Evolutionary conservation across 2,797 vertebrate species (phyloP).

Genomic region (Enteromius unitaeniatus): DNA sequence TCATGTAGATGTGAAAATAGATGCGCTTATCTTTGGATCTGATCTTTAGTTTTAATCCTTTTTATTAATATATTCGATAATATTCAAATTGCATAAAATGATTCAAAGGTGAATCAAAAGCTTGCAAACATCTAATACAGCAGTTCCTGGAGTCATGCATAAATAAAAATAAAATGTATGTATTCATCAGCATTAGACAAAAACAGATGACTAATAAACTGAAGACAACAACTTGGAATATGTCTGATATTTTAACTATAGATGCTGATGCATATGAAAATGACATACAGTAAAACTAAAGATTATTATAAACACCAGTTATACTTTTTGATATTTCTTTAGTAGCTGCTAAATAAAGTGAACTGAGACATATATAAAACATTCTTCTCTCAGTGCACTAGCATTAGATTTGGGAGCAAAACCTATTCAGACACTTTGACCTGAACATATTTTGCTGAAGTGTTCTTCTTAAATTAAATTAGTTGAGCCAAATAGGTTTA

Average conservation of each 20-base stretch:
- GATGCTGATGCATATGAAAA: background rate
- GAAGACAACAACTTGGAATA: background rate
- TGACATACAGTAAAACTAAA: background rate
- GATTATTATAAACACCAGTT: too few species aligned
- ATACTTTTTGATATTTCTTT: too few species aligned
- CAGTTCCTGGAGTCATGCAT: constrained; percentile 2
- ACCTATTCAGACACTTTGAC: too few species aligned
- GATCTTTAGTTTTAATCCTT: background rate
- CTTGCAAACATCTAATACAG: background rate
- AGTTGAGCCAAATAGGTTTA: too few species aligned
- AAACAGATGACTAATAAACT: background rate
- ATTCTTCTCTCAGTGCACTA: too few species aligned
- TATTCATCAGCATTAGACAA: background rate
- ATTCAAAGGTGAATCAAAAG: background rate
- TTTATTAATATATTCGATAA: background rate
- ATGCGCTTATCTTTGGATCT: background rate
- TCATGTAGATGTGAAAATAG: background rate
- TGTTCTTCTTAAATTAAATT: too few species aligned
- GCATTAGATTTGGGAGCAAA: too few species aligned
- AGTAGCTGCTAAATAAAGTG: too few species aligned
- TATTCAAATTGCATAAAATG: background rate
- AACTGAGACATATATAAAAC: too few species aligned
- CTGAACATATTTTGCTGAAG: too few species aligned
- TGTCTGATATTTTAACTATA: background rate
- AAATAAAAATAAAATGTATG: background rate